Evolutionary conservation across 2,888 invertebrate genomes (phyloP).

Genomic region (Agrochola circellaris): DNA sequence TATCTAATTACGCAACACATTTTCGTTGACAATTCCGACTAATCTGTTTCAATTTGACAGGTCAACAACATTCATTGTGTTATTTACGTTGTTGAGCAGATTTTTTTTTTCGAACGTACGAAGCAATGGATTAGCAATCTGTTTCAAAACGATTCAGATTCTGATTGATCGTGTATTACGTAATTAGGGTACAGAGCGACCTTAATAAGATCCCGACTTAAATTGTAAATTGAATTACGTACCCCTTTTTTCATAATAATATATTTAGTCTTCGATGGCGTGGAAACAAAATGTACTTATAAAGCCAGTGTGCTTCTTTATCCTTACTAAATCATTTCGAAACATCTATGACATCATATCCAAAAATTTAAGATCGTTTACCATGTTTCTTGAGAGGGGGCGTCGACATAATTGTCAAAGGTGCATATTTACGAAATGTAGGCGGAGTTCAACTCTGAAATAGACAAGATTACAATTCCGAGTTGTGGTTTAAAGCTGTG

Average conservation of each 20-base stretch:
- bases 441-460: conserved; percentile 35
- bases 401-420: conserved; percentile 54
- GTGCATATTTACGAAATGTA: conserved; percentile 51
- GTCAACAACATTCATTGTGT: too few species aligned
- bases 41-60: too few species aligned
- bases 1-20: too few species aligned
- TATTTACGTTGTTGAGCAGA: too few species aligned
- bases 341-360: conserved; percentile 44
- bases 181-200: too few species aligned
- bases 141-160: too few species aligned
- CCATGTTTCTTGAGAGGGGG: conserved; percentile 35
- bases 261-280: not conserved
- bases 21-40: too few species aligned
- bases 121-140: too few species aligned
- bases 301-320: not conserved
- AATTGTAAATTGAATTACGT: not conserved
- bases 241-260: not conserved
- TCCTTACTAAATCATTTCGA: conserved; percentile 13
- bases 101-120: too few species aligned
- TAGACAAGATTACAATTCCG: conserved; percentile 28
- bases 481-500: not conserved
- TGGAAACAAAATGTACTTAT: not conserved
- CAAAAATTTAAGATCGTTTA: conserved; percentile 18
- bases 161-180: too few species aligned
- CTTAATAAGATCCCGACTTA: not conserved